These are phyloP conservation scores for Chaetura pelagica DNA, from an alignment of 2,113 vertebrate species.

Conservation along the genomic window DNA sequence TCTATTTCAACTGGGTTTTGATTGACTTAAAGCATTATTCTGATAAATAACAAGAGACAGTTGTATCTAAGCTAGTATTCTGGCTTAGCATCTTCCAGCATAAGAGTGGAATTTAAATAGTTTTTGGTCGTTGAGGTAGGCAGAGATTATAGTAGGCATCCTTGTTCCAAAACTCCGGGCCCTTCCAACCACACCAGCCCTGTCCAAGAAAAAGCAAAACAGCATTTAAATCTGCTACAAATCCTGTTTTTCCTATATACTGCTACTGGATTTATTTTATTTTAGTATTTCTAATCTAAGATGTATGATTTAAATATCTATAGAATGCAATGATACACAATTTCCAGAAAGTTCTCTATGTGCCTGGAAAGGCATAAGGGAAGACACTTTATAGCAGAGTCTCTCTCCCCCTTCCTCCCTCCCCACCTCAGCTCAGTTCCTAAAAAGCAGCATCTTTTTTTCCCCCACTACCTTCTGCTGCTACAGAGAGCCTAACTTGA, in stretches of 20 bases:
- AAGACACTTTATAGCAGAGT: neutral
- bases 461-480: neutral
- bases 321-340: neutral
- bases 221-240: neutral
- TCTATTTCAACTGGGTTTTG: neutral
- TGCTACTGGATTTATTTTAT: neutral
- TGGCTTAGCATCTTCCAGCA: neutral
- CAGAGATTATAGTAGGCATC: slow-evolving; percentile 96
- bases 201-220: slow-evolving; percentile 56
- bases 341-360: neutral
- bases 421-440: neutral
- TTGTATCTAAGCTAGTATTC: neutral
- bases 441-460: neutral
- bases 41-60: neutral
- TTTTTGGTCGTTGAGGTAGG: slow-evolving; percentile 88
- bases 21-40: neutral
- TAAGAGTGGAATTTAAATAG: slow-evolving; percentile 74
- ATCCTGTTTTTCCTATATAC: neutral
- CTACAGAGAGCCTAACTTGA: neutral
- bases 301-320: neutral
- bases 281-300: neutral
- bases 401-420: neutral
- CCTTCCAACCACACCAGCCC: slow-evolving; percentile 99
- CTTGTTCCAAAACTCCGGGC: slow-evolving; percentile 92
- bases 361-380: neutral